A percentile compares a stretch with the other conserved stretches of the same genome.
Conservation (phyloP, 2,797 vertebrate genomes). For the Etheostoma perlongum region DNA sequence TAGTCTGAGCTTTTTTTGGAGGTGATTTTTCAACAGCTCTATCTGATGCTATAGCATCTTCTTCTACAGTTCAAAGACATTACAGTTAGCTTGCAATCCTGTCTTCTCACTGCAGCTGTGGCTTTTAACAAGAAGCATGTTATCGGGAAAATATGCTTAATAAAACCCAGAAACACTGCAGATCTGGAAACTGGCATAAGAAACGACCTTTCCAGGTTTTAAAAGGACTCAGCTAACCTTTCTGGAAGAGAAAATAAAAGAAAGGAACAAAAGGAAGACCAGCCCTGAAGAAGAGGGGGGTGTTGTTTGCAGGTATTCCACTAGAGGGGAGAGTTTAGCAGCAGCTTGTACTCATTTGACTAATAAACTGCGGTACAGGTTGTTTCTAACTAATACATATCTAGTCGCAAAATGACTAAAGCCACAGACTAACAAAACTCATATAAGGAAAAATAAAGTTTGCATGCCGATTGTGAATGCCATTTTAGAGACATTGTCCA, state of each 20-base stretch:
- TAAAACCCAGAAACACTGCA: background rate
- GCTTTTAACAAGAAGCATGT: background rate
- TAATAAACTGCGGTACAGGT: background rate
- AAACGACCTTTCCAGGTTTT: background rate
- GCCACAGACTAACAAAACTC: background rate
- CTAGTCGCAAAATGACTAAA: background rate
- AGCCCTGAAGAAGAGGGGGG: background rate
- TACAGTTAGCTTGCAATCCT: background rate
- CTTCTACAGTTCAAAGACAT: background rate
- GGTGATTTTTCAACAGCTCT: background rate
- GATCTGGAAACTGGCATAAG: background rate
- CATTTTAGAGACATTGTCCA: background rate
- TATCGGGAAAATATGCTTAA: slow-evolving; percentile 7
- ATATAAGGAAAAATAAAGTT: too few relatives aligned
- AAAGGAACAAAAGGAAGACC: background rate
- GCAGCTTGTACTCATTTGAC: background rate
- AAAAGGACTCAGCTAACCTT: background rate
- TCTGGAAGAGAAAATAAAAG: background rate
- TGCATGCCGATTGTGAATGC: background rate
- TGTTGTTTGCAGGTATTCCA: background rate
- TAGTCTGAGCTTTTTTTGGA: background rate
- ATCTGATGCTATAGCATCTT: background rate
- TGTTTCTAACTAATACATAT: background rate
- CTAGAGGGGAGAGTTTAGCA: slow-evolving; percentile 31
- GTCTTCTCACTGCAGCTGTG: background rate